Conservation (phyloP, 1,140 invertebrate genomes). For the Tenebrio molitor region DNA sequence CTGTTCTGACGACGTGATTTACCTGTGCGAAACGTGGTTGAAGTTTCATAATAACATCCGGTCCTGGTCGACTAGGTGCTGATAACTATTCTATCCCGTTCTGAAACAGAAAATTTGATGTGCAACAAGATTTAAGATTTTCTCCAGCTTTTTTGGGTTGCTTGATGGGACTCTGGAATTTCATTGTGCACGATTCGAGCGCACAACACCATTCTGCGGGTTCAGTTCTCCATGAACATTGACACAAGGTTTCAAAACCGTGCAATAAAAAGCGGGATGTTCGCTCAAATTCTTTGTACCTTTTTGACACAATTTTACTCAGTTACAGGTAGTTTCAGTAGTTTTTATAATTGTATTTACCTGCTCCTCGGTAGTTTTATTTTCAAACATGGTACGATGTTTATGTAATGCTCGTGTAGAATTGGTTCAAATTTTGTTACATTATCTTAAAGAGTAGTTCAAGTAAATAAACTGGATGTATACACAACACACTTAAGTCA, state of each 20-base stretch:
- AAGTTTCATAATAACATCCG: no score
- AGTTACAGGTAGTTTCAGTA: background rate
- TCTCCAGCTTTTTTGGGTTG: background rate
- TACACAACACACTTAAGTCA: background rate
- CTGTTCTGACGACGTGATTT: constrained; percentile 1
- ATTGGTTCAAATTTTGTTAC: no score
- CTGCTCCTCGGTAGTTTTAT: no score
- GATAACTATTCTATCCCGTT: no score
- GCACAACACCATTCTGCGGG: background rate
- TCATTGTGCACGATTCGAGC: background rate
- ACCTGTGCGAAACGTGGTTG: background rate
- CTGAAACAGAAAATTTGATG: no score
- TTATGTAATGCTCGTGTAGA: no score
- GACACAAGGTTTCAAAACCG: constrained; percentile 20
- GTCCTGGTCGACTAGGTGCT: no score
- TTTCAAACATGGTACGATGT: no score
- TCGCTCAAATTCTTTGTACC: no score
- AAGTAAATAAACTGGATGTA: background rate
- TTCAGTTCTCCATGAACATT: constrained; percentile 33
- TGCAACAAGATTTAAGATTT: no score
- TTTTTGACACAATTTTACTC: constrained; percentile 2
- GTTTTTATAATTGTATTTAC: no score
- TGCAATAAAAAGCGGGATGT: background rate
- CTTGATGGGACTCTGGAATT: background rate
- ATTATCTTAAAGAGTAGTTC: no score